Evolutionary conservation across 2,797 vertebrate genomes (phyloP).

Genomic region (Lagocephalus sceleratus): DNA sequence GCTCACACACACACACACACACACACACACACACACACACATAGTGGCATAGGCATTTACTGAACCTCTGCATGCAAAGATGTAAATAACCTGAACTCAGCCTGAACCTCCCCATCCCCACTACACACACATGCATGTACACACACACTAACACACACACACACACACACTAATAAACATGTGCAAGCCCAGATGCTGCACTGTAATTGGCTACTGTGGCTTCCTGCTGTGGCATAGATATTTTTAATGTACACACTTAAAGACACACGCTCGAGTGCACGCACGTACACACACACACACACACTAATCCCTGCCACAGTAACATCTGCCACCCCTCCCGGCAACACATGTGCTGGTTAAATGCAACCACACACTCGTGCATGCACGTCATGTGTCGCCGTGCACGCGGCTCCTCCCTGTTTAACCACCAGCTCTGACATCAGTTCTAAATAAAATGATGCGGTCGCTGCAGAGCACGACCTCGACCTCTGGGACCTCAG

Average conservation of each 20-base stretch:
- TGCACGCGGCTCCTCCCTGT: conserved; percentile 57
- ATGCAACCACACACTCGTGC: conserved; percentile 25
- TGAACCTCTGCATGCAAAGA: conserved; percentile 47
- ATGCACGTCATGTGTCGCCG: conserved; percentile 22
- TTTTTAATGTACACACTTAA: conserved; percentile 71
- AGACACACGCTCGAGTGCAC: conserved; percentile 18
- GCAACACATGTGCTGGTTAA: conserved; percentile 52
- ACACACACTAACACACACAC: conserved; percentile 21
- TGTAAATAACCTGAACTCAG: conserved; percentile 68
- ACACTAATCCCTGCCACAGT: conserved; percentile 60
- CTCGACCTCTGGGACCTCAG: conserved; percentile 42
- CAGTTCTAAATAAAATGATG: conserved; percentile 65
- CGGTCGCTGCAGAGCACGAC: conserved; percentile 40
- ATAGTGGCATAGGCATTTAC: conserved; percentile 33
- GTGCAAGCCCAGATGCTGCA: conserved; percentile 74
- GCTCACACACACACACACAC: conserved; percentile 18
- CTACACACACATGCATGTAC: conserved; percentile 12
- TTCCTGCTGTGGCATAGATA: conserved; percentile 76
- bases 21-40: conserved; percentile 23
- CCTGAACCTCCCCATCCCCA: conserved; percentile 56
- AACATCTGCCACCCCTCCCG: conserved; percentile 66
- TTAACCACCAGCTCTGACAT: conserved; percentile 66
- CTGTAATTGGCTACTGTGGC: conserved; percentile 78
- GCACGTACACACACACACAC: conserved; percentile 26
- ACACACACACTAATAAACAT: conserved; percentile 64